These are phyloP conservation scores for Agrochola lota DNA, from an alignment of 2,888 invertebrate genomes.

Conservation along the genomic window DNA sequence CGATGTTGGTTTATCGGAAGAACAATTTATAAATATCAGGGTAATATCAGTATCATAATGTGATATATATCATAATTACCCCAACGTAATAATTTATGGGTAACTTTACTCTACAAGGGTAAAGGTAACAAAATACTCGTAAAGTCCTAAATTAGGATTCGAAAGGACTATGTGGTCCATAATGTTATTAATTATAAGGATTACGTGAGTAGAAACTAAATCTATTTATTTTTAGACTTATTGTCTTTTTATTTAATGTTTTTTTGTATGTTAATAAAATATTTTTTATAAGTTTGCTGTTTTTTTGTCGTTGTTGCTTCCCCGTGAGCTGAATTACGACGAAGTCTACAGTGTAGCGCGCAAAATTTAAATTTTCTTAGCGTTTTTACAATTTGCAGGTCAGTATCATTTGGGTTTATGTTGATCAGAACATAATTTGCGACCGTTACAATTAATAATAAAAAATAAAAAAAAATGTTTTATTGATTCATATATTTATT, in stretches of 20 bases:
- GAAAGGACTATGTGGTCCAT: constrained; percentile 78
- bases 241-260: constrained; percentile 61
- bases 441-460: too few relatives aligned
- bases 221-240: constrained; percentile 69
- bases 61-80: constrained; percentile 27
- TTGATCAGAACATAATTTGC: too few relatives aligned
- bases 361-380: too few relatives aligned
- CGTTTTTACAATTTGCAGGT: too few relatives aligned
- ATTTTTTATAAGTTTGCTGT: constrained; percentile 47
- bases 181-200: constrained; percentile 49
- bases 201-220: constrained; percentile 50
- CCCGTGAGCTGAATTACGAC: too few relatives aligned
- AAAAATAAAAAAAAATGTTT: too few relatives aligned
- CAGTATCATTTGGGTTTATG: too few relatives aligned
- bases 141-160: constrained; percentile 84
- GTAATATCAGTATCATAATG: constrained; percentile 18
- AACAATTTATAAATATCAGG: constrained; percentile 19
- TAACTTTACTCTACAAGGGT: constrained; percentile 39
- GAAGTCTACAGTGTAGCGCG: too few relatives aligned
- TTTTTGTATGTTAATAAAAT: constrained; percentile 67
- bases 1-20: constrained; percentile 23
- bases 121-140: constrained; percentile 46
- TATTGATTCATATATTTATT: too few relatives aligned
- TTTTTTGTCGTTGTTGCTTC: not conserved
- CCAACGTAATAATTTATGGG: constrained; percentile 38